A percentile compares a stretch with the other conserved stretches of the same genome.
These are phyloP conservation scores for Sparus aurata DNA, from an alignment of 2,797 vertebrate species.

Conservation along the genomic window DNA sequence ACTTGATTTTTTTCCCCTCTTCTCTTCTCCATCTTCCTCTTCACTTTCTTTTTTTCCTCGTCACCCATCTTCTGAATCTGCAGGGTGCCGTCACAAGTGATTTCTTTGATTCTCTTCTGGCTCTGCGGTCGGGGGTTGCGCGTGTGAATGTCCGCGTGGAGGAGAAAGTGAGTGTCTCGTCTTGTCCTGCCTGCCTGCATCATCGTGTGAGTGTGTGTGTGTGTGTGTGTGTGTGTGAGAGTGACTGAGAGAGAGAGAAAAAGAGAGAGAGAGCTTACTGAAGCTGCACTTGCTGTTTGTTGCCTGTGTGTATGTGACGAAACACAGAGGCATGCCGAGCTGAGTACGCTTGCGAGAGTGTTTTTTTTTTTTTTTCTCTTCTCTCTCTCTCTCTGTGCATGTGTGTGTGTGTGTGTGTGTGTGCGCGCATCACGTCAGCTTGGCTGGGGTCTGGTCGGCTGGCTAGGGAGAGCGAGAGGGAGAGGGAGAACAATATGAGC, in stretches of 20 bases:
- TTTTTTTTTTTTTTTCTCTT: background rate
- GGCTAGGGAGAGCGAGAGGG: conserved; percentile 74
- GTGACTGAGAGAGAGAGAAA: conserved; percentile 21
- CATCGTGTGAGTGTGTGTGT: conserved; percentile 36
- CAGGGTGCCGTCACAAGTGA: conserved; percentile 67
- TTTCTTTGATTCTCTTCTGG: conserved; percentile 71
- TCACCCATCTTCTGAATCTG: conserved; percentile 60
- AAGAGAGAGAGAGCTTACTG: conserved; percentile 14
- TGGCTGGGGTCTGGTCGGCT: conserved; percentile 77
- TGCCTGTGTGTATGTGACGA: conserved; percentile 51
- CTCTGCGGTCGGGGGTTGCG: conserved; percentile 58
- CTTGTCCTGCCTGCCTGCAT: conserved; percentile 62
- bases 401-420: conserved; percentile 44
- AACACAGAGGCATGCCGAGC: conserved; percentile 66
- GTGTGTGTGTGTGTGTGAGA: conserved; percentile 22
- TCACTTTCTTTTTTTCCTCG: conserved; percentile 25
- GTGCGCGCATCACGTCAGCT: conserved; percentile 77
- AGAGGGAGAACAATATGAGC: conserved; percentile 85
- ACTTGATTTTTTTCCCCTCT: conserved; percentile 1
- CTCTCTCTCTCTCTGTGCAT: conserved; percentile 4
- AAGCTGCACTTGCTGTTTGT: conserved; percentile 54
- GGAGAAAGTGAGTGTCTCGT: conserved; percentile 81
- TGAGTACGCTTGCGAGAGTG: conserved; percentile 57
- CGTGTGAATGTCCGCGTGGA: conserved; percentile 79
- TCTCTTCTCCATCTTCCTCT: conserved; percentile 1